Evolutionary conservation across 2,797 vertebrate species (phyloP), one percentile per base, ranked within the genome.

Genomic region (Hypotaenidia okinawae): DNA sequence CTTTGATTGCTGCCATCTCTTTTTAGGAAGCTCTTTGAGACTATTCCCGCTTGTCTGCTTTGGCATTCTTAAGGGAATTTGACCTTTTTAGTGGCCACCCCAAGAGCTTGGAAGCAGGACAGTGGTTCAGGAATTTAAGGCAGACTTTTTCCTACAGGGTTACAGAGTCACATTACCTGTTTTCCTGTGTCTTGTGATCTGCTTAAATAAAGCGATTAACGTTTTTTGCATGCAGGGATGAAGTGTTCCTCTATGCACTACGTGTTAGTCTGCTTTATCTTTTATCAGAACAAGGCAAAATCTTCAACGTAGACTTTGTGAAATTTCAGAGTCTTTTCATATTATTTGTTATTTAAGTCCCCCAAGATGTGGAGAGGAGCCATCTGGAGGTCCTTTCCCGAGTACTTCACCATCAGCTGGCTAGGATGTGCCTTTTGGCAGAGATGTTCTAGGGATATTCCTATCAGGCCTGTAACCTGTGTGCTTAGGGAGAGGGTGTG

Each of bases 161-260:
- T 66, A 55, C 43, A 57, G 82, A 93, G 66, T 93, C 83, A 88
- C 15, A 5, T 78, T 90, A 88, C 66, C 86, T 75, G 83, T 94
- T 95, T 81, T 45, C 54, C 32, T 61, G 85, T 90, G 87, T 81
- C 76, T 84, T 94, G 55, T 81, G 90, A 93, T 93, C 82, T 91
- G 51, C 79, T 93, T 91, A 90, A 95, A 95, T 75, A 74, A 68
- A 68, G 83, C 89, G 83, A 90, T 90, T 90, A 94, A 87, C 80
- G 58, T 93, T 77, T 84, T 84, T 76, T 62, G 22, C 2, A 0
- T 59, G 67, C 52, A 30, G 68, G 75, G 55, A 73, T 88, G 72
- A 93, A 73, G 27, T 58, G 49, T 88, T 95, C 90, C 91, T 80
- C 64, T 84, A 10, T 90, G 89, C 28, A 9, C 58, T 88, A 13